phyloP scores from a whole-genome alignment of 2,113 vertebrate genomes.

The Coryphaenoides rupestris region DNA sequence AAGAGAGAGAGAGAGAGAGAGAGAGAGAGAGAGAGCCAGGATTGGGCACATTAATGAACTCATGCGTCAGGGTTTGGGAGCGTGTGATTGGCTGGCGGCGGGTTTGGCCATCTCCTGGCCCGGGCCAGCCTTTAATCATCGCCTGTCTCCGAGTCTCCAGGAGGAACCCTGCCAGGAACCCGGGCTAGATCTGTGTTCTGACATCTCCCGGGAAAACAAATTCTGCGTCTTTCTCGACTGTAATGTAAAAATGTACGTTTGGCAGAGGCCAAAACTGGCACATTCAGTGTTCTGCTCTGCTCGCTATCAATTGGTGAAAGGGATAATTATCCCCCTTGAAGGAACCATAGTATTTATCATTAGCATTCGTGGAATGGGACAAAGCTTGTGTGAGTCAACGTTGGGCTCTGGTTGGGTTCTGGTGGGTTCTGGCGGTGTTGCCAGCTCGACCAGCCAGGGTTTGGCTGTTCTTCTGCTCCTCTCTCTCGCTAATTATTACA shows the following conservation, averaged over 20 bases:
- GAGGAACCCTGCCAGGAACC: slow-evolving; percentile 1
- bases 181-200: neutral
- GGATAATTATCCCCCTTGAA: slow-evolving; percentile 12
- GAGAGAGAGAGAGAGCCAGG: neutral
- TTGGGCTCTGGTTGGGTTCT: too few relatives aligned
- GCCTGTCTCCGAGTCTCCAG: neutral
- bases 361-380: slow-evolving; percentile 17
- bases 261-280: slow-evolving; percentile 12
- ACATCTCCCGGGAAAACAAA: slow-evolving; percentile 29
- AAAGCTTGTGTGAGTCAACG: slow-evolving; percentile 3
- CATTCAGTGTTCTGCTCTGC: slow-evolving; percentile 15
- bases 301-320: slow-evolving; percentile 16
- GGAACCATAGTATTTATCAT: slow-evolving; percentile 10
- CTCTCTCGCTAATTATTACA: too few relatives aligned
- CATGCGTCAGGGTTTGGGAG: too few relatives aligned
- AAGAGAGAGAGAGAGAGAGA: too few relatives aligned
- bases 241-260: slow-evolving; percentile 29
- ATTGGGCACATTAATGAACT: neutral
- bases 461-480: too few relatives aligned
- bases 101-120: too few relatives aligned
- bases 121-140: slow-evolving; percentile 17
- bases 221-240: slow-evolving; percentile 23
- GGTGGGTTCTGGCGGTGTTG: slow-evolving; percentile 2
- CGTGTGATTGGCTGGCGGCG: neutral
- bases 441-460: slow-evolving; percentile 1